phyloP scores from a whole-genome alignment of 1,140 invertebrate genomes.

The Zaprionus ornatus region DNA sequence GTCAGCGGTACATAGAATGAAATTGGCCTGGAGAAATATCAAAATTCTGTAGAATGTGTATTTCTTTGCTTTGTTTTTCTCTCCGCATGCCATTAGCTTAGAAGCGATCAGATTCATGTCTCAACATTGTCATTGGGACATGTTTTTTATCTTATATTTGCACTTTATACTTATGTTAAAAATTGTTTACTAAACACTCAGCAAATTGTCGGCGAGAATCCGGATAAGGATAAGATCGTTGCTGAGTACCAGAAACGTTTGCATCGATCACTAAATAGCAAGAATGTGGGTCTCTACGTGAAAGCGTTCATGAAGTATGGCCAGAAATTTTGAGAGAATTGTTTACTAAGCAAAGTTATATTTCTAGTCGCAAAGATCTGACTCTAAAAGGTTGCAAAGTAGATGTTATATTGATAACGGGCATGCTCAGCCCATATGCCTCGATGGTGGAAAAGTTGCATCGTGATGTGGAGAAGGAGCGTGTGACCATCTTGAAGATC shows the following conservation, averaged over 20 bases:
- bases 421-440: slow-evolving; percentile 91
- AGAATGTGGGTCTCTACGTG: slow-evolving; percentile 93
- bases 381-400: slow-evolving; percentile 88
- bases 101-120: slow-evolving; percentile 22
- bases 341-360: background rate
- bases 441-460: slow-evolving; percentile 91
- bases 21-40: slow-evolving; percentile 49
- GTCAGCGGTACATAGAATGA: slow-evolving; percentile 57
- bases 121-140: background rate
- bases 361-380: slow-evolving; percentile 88
- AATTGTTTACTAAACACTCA: slow-evolving; percentile 37
- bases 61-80: slow-evolving; percentile 19
- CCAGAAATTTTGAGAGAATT: background rate
- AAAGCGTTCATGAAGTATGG: slow-evolving; percentile 91
- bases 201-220: slow-evolving; percentile 84
- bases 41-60: slow-evolving; percentile 28
- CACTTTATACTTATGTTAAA: slow-evolving; percentile 8
- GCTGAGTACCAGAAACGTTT: slow-evolving; percentile 91
- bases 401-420: slow-evolving; percentile 92
- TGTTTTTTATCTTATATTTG: slow-evolving; percentile 38
- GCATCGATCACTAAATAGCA: slow-evolving; percentile 91
- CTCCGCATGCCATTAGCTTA: slow-evolving; percentile 41
- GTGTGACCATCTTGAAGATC: slow-evolving; percentile 92
- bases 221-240: slow-evolving; percentile 90
- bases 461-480: slow-evolving; percentile 91